Evolutionary conservation across 2,113 vertebrate genomes (phyloP), one percentile per base, ranked within the genome.

Genomic region (Spea multiplicata): DNA sequence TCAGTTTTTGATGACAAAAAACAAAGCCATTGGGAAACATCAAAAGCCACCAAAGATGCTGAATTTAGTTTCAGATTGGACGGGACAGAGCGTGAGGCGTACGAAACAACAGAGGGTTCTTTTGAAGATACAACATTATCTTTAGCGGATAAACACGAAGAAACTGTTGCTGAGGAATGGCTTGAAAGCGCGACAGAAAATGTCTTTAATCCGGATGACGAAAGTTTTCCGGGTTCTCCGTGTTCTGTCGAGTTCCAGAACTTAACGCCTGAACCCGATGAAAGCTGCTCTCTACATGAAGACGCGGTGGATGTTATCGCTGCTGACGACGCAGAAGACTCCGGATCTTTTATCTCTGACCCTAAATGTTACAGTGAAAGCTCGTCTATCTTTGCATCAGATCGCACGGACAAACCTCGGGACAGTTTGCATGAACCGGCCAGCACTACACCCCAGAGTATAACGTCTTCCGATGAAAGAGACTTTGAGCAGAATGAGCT

Each of bases 1-100:
- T 88, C 95, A 3, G 93, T 95, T 79, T 85, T 91, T 82, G 93
- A 95, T 78, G 93, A 95, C 81, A 92, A 91, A 3, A 92, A 91
- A 64, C 78, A 91, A 55, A 73, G 80, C 73, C 8, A 48, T 72
- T 61, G 80, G 61, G 76, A 61, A 62, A 85, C 85, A 61, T 83
- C 84, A 14, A 81, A 2, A 44, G 73, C 70, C 73, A 49, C 61
- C 82, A 12, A 45, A 17, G 73, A 77, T 76, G 44, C 73, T 83
- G 61, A 73, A 74, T 62, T 84, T 44, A 81, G 69, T 47, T 12
- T 82, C 16, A 86, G 89, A 44, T 53, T 82, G 0, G 59, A 2
- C 69, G 50, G 76, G 67, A 86, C 6, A 4, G 8, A 13, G 4
- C 1, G 14, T 3, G 8, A 59, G 2, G 55, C 14, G 10, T 13